A percentile compares a stretch with the other conserved stretches of the same genome.
These are phyloP conservation scores for Hemibagrus guttatus DNA, from an alignment of 2,797 vertebrate species.

Conservation along the genomic window DNA sequence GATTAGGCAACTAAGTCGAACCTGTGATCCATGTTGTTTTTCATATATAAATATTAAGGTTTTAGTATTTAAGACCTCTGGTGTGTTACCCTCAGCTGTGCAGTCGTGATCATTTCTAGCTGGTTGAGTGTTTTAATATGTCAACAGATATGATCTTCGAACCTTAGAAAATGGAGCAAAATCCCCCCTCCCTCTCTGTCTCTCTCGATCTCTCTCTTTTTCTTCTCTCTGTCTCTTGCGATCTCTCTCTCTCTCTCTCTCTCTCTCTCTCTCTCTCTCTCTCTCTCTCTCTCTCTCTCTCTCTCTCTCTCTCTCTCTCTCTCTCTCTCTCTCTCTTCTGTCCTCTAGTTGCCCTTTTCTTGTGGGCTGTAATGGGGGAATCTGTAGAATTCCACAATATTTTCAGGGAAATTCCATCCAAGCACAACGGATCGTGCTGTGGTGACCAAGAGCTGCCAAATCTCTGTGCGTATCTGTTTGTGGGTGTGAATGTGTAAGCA, in stretches of 20 bases:
- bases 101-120: not conserved
- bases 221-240: too few species aligned
- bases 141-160: not conserved
- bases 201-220: not conserved
- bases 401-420: slow-evolving; percentile 70
- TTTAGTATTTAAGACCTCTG: not conserved
- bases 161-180: not conserved
- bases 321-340: slow-evolving; percentile 11
- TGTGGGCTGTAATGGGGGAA: slow-evolving; percentile 69
- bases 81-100: not conserved
- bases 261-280: slow-evolving; percentile 1
- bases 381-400: slow-evolving; percentile 70
- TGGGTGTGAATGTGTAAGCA: slow-evolving; percentile 44
- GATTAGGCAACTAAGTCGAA: not conserved
- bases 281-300: not conserved
- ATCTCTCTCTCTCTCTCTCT: too few species aligned
- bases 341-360: slow-evolving; percentile 61
- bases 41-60: not conserved
- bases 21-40: not conserved
- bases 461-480: slow-evolving; percentile 44
- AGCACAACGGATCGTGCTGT: slow-evolving; percentile 62
- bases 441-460: slow-evolving; percentile 68
- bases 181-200: too few species aligned
- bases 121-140: not conserved
- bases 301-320: slow-evolving; percentile 6